Conservation (phyloP, 2,113 vertebrate species). For the Rhineura floridana region DNA sequence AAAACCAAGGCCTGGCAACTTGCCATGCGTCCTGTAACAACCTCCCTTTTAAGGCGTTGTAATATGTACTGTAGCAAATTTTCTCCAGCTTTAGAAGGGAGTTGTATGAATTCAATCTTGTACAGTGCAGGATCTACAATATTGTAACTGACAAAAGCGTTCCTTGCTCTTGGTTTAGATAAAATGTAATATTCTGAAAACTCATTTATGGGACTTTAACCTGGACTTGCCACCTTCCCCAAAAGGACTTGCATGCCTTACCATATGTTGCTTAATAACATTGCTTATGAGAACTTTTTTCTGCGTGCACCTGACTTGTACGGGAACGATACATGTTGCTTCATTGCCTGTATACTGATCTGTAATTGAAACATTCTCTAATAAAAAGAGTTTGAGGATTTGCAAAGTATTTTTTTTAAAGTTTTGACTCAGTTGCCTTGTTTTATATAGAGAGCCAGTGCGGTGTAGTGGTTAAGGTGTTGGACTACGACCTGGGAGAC, state of each 20-base stretch:
- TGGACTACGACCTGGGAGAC: no score
- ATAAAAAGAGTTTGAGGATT: neutral
- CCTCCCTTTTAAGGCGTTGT: neutral
- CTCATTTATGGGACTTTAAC: no score
- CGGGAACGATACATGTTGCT: no score
- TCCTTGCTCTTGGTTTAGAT: neutral
- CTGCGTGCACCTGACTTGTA: no score
- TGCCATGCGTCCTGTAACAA: slow-evolving; percentile 45
- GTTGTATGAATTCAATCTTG: neutral
- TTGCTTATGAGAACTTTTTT: no score
- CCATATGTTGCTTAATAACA: no score
- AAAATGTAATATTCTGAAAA: neutral
- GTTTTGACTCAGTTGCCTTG: neutral
- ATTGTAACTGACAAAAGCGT: neutral
- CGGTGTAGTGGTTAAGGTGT: no score
- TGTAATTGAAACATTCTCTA: no score
- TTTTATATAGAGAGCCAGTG: no score
- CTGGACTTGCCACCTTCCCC: no score
- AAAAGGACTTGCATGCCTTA: no score
- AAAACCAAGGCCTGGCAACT: slow-evolving; percentile 27
- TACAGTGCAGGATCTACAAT: neutral
- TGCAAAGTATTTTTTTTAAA: neutral
- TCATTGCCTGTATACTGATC: no score
- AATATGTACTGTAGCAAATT: neutral
- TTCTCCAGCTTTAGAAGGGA: slow-evolving; percentile 40